Evolutionary conservation across 2,888 invertebrate species (phyloP).

Genomic region (Spodoptera exigua): DNA sequence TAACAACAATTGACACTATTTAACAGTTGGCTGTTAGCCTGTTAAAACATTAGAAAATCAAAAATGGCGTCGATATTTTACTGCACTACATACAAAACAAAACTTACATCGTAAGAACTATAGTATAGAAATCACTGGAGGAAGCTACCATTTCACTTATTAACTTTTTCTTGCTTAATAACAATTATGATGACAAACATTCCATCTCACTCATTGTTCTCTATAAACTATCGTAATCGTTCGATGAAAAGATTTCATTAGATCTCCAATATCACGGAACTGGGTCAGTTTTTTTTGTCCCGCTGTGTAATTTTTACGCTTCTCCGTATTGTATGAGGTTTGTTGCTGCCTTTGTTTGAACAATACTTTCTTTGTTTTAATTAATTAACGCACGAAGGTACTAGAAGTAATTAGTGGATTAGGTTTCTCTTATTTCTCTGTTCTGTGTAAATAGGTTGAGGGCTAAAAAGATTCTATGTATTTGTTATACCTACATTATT

Average conservation of each 20-base stretch:
- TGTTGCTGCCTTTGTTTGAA: slow-evolving; percentile 19
- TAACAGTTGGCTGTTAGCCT: too few species aligned
- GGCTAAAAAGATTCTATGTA: too few species aligned
- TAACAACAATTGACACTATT: too few species aligned
- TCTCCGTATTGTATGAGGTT: slow-evolving; percentile 19
- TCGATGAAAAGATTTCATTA: slow-evolving; percentile 51
- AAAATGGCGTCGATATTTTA: background rate
- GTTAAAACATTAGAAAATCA: slow-evolving; percentile 2
- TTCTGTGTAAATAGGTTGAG: background rate
- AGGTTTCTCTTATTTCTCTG: background rate
- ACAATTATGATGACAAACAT: slow-evolving; percentile 31
- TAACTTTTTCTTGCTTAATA: slow-evolving; percentile 44
- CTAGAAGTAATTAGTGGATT: background rate
- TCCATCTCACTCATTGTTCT: slow-evolving; percentile 52
- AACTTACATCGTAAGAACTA: slow-evolving; percentile 14
- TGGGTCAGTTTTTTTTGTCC: slow-evolving; percentile 52
- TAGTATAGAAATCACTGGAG: slow-evolving; percentile 37
- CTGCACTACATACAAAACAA: slow-evolving; percentile 17
- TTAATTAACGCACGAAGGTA: slow-evolving; percentile 15
- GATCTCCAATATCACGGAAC: slow-evolving; percentile 50
- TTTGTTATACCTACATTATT: too few species aligned
- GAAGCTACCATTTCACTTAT: slow-evolving; percentile 50
- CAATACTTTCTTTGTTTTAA: slow-evolving; percentile 36
- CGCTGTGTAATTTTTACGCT: slow-evolving; percentile 43
- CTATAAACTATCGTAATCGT: slow-evolving; percentile 36